Base-by-base conservation (phyloP, 2,113 vertebrate genomes). In the Solenodon paradoxus region DNA sequence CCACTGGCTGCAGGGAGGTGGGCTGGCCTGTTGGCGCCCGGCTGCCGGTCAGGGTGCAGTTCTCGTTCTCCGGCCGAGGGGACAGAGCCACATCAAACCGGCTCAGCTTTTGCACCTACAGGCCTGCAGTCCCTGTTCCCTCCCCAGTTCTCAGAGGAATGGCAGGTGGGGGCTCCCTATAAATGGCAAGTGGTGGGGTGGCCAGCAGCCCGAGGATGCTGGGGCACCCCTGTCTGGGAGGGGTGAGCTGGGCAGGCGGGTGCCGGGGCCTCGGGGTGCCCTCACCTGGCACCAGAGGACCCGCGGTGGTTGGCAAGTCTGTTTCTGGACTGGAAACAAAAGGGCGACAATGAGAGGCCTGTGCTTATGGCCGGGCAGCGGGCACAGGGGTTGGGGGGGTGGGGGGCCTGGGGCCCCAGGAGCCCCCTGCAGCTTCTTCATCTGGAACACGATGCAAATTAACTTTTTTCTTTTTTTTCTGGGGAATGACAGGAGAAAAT, bases 131-230 rank as follows among this genome's bases (percentile, higher is more conserved):
- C n/a, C n/a, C n/a, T n/a, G n/a, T n/a, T 26, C 53, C 55, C 26
- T 13, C 49, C 7, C 51, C 0, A 0, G 28, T 3, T 32, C 86
- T 68, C 26, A 1, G 24, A 10, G 92, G 55, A 47, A 71, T 40
- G 32, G 13, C 0, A 0, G 81, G 68, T 35, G 3, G 59, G 55
- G 32, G 5, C 5, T 0, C 66, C 78, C 66, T 2, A 17, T 1
- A 19, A 0, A 0, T 0, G 7, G 79, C 32, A 2, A 6, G 16
- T 0, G 77, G 22, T 0, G 24, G 45, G 49, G 24, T 9, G 0
- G 55, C 64, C 2, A 0, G 16, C 40, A 30, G 64, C 59, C 8
- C 12, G 1, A 7, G 15, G 19, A 19, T 55, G 24, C 42, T 8
- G 12, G 20, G 87, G 55, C 51, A 47, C n/a, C 42, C 28, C 47